Evolutionary conservation across 1,140 invertebrate genomes (phyloP).

Genomic region (Eufriesea mexicana): DNA sequence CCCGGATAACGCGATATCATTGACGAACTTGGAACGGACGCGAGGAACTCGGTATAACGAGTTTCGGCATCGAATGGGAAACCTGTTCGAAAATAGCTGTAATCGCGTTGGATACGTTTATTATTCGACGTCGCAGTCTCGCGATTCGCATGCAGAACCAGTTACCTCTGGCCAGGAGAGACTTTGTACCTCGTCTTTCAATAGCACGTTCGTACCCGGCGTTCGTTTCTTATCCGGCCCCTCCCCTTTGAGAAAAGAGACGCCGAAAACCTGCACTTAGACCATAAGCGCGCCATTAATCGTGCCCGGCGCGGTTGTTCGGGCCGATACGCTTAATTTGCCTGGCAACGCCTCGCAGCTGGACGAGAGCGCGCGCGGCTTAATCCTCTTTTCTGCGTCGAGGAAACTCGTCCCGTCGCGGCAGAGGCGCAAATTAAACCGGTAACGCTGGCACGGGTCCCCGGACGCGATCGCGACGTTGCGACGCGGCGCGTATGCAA

Average conservation of each 20-base stretch:
- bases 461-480: constrained; percentile 5
- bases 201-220: neutral
- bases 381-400: constrained; percentile 23
- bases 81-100: neutral
- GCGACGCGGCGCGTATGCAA: constrained; percentile 54
- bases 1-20: neutral
- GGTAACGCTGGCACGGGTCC: constrained; percentile 11
- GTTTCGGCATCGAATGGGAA: neutral
- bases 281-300: constrained; percentile 17
- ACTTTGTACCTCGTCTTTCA: neutral
- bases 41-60: neutral
- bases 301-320: neutral
- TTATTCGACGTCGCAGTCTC: neutral
- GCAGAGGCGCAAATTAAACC: constrained; percentile 35
- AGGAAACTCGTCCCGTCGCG: constrained; percentile 11
- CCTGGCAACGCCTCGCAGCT: constrained; percentile 22
- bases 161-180: neutral
- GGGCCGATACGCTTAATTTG: constrained; percentile 33
- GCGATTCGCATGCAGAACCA: neutral
- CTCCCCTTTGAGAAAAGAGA: neutral
- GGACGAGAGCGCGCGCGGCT: neutral
- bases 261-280: neutral
- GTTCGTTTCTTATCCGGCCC: neutral
- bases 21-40: neutral
- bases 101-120: neutral